Evolutionary conservation across 2,888 invertebrate genomes (phyloP), one percentile per base, ranked within the genome.

Genomic region (Pheosia gnoma): DNA sequence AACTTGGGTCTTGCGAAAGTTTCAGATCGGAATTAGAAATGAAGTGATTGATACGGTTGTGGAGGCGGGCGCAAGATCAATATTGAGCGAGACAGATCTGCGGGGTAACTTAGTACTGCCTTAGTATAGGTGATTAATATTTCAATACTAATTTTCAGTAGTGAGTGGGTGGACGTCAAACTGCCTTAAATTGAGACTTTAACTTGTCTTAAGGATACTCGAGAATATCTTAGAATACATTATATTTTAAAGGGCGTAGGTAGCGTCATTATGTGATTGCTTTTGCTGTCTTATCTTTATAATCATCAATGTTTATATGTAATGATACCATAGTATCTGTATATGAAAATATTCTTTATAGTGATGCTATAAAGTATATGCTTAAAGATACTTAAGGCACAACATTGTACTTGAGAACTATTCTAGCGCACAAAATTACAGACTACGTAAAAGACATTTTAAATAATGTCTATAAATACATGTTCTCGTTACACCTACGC

Each of bases 21-120:
- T 74, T 63, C 59, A 4, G 60, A 63, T 68, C 59, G 5, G 60
- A 63, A 71, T 63, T 62, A 70, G 37, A 59, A 75, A 66, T 70
- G 68, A 56, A 61, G 67, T 66, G 74, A 75, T 71, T 75, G 73
- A 74, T 75, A 63, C 65, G 56, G 60, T 63, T 70, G 55, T 55
- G 38, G 13, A 13, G 38, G 55, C 25, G 43, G 57, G 10, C 45
- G 43, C 4, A 56, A 37, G 43, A 57, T 57, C 45, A 55, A 39
- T 55, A 39, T 55, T 39, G 39, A n/a, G 7, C 5, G 36, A 55
- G 36, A 55, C n/a, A 55, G 38, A 55, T 55, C 39, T 13, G 55
- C 7, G 38, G 55, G 7, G 7, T 39, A 55, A 55, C 39, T 54
- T 10, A 25, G 25, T 25, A 52, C 13, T 37, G 25, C 25, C 47